phyloP scores from a whole-genome alignment of 2,888 invertebrate genomes.

The Cantharis rustica region DNA sequence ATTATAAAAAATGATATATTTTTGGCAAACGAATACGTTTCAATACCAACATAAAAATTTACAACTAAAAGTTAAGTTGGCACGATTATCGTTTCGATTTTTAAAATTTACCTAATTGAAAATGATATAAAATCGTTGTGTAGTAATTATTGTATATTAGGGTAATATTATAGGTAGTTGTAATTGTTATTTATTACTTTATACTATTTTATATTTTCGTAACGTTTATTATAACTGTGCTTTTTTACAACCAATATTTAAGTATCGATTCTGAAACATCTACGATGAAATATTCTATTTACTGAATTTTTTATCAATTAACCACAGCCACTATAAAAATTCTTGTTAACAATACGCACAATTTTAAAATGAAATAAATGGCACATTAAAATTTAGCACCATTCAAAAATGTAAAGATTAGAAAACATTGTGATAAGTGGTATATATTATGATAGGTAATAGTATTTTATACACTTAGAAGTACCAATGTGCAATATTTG shows the following conservation, averaged over 20 bases:
- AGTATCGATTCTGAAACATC: background rate
- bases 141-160: background rate
- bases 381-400: conserved; percentile 15
- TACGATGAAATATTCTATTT: background rate
- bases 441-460: background rate
- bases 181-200: background rate
- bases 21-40: background rate
- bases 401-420: conserved; percentile 9
- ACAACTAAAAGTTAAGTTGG: background rate
- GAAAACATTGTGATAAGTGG: background rate
- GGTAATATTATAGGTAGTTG: background rate
- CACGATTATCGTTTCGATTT: background rate
- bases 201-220: background rate
- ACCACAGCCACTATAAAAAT: conserved; percentile 24
- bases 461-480: background rate
- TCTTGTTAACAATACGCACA: conserved; percentile 10
- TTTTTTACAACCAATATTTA: background rate
- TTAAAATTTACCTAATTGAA: background rate
- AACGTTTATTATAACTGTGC: background rate
- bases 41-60: background rate
- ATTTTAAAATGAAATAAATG: conserved; percentile 7
- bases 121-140: background rate
- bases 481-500: background rate
- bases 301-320: conserved; percentile 7
- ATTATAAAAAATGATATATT: background rate